Evolutionary conservation across 2,888 invertebrate genomes (phyloP).

Genomic region (Pocota personata): DNA sequence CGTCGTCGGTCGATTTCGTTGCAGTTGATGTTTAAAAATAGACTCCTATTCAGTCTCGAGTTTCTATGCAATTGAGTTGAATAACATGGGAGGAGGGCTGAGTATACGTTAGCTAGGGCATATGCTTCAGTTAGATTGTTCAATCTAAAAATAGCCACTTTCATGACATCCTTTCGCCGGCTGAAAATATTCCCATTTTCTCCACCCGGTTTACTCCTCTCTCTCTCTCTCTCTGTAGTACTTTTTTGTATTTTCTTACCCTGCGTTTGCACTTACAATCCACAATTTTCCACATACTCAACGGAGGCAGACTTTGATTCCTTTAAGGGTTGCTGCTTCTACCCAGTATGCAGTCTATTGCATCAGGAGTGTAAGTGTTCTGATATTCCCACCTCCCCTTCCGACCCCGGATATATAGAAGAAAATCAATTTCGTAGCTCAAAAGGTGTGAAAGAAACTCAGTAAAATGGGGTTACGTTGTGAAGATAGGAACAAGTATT

Average conservation of each 20-base stretch:
- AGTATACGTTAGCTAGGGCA: background rate
- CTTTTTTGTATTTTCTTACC: constrained; percentile 8
- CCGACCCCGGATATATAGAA: background rate
- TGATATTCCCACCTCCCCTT: constrained; percentile 15
- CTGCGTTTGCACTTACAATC: constrained; percentile 54
- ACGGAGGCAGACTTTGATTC: constrained; percentile 32
- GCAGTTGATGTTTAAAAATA: constrained; percentile 59
- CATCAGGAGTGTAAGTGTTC: constrained; percentile 31
- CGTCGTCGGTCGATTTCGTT: constrained; percentile 10
- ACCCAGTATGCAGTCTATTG: constrained; percentile 45
- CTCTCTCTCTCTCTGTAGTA: background rate
- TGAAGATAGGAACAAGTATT: background rate
- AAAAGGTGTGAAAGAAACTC: constrained; percentile 8
- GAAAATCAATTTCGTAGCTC: constrained; percentile 3
- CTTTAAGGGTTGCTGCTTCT: background rate
- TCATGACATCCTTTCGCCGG: constrained; percentile 46
- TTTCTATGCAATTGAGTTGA: constrained; percentile 31
- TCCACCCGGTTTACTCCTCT: background rate
- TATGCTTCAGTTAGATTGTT: constrained; percentile 15
- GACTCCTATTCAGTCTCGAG: constrained; percentile 42
- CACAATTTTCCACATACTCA: constrained; percentile 48
- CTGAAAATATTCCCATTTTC: background rate
- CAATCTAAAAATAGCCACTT: constrained; percentile 56
- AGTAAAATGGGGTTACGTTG: constrained; percentile 1
- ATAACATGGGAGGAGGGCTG: background rate